A percentile compares a stretch with the other conserved stretches of the same genome.
Evolutionary conservation across 1,140 invertebrate genomes (phyloP).

Genomic region (Galendromus occidentalis): DNA sequence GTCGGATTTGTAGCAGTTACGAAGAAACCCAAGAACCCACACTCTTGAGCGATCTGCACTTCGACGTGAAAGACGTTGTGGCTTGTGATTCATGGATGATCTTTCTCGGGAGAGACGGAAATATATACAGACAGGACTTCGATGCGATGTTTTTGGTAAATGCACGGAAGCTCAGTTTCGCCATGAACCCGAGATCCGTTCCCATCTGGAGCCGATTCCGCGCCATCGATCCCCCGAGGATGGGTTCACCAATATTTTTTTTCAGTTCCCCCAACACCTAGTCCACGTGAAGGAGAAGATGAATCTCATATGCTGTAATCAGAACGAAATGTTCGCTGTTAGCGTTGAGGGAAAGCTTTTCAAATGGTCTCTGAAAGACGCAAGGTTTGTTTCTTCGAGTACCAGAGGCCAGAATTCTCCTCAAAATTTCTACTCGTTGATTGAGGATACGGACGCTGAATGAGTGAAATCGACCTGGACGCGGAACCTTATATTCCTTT

Average conservation of each 20-base stretch:
- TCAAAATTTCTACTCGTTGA: no score
- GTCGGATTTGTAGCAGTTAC: neutral
- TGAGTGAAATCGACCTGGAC: no score
- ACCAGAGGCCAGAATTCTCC: no score
- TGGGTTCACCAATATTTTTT: neutral
- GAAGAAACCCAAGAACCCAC: neutral
- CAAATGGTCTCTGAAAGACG: conserved; percentile 3
- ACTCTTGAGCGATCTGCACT: neutral
- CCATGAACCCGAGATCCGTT: no score
- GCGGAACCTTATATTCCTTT: neutral
- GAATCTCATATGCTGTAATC: neutral
- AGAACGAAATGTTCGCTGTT: neutral
- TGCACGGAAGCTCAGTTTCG: neutral
- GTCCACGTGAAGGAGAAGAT: conserved; percentile 6
- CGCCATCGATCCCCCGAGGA: neutral
- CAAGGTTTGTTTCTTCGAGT: neutral
- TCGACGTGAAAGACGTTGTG: neutral
- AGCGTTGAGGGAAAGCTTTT: neutral
- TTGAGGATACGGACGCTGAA: no score
- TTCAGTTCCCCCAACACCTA: neutral
- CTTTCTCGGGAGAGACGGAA: neutral
- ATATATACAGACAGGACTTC: neutral
- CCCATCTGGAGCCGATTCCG: neutral
- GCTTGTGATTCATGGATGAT: neutral
- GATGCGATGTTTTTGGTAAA: conserved; percentile 5